Evolutionary conservation across 2,113 vertebrate genomes (phyloP), one percentile per base, ranked within the genome.

Genomic region (Thinocorus orbignyianus): DNA sequence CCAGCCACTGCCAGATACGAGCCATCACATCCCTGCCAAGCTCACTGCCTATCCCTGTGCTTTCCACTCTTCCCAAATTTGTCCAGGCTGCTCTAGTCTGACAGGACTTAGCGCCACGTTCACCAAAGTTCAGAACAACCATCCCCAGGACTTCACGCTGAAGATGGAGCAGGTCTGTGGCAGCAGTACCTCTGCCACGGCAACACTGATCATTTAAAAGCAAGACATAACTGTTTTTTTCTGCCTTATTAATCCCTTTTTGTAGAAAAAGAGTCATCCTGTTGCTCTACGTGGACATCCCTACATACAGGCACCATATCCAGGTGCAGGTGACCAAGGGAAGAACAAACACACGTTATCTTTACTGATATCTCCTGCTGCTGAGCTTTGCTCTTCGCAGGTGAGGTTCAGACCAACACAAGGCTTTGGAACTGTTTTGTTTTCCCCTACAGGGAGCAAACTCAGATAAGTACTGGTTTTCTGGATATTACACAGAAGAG

Each of bases 271-370:
- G 31, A 64, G 41, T 30, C 13, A 35, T 48, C 28, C 54, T 82
- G 33, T 28, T 73, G 70, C 62, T 49, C 8, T 46, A n/a, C n/a
- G n/a, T 37, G 49, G 13, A 77, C 64, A 72, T 28, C 41, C 22
- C 35, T 39, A 24, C 3, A 7, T 2, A 25, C 0, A 0, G 18
- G 39, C 8, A 18, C 10, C 6, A 4, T n/a, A 24, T 39, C 58
- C 44, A 65, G 52, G 60, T 5, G 16, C 49, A 42, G 20, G 17
- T 11, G 19, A 9, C 9, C 44, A 30, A 2, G 2, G 1, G 42
- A 58, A 77, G 58, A 88, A 44, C 19, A 72, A 68, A n/a, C 9
- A 44, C 3, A 1, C n/a, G 7, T 39, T 69, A 30, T 5, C 33
- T 48, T 68, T 54, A 39, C 22, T 22, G 4, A 60, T 37, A 64